phyloP scores from a whole-genome alignment of 2,888 invertebrate species.

The Rapana venosa region DNA sequence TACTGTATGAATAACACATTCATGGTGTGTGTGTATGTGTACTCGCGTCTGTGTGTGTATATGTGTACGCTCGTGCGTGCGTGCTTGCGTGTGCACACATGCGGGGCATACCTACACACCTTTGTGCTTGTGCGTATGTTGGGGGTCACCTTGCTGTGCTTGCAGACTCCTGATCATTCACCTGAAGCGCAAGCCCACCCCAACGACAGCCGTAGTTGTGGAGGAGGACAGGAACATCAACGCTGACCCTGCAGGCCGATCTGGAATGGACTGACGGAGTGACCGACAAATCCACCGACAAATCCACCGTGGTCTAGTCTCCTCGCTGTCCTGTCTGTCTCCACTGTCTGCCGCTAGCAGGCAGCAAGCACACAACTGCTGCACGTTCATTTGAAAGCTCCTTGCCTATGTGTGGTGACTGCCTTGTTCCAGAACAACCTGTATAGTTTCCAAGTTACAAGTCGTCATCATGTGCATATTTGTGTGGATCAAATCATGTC shows the following conservation, averaged over 20 bases:
- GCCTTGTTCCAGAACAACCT: too few species aligned
- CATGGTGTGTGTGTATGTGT: neutral
- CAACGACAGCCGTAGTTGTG: neutral
- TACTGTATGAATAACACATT: too few species aligned
- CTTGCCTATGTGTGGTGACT: too few species aligned
- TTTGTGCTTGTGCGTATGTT: too few species aligned
- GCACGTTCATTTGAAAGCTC: too few species aligned
- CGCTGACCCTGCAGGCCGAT: neutral
- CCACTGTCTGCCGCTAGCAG: neutral
- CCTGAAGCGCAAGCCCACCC: neutral
- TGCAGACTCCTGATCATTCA: neutral
- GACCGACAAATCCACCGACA: too few species aligned
- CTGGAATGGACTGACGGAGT: neutral
- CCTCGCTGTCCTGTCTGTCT: neutral
- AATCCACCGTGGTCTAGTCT: neutral
- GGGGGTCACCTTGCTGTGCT: neutral
- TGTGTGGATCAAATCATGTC: too few species aligned
- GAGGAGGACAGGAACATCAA: neutral
- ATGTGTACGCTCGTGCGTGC: neutral
- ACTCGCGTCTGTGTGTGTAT: neutral
- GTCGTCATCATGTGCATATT: too few species aligned
- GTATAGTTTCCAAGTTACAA: too few species aligned
- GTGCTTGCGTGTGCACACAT: neutral
- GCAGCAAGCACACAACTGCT: too few species aligned
- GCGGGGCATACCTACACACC: too few species aligned